Conservation (phyloP, 2,113 vertebrate species). For the Mirounga angustirostris region DNA sequence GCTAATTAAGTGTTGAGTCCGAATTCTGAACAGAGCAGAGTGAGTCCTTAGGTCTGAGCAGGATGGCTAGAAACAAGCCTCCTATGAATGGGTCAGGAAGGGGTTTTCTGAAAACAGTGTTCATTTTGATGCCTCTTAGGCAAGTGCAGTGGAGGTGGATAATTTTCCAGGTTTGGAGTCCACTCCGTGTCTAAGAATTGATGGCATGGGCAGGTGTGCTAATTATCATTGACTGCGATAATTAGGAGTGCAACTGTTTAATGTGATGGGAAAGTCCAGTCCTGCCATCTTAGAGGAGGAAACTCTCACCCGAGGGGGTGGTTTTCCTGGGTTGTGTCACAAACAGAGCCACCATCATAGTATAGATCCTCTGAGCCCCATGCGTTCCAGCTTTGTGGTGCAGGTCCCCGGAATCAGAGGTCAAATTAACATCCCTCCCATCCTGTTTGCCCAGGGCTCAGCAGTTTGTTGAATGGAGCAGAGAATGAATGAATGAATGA, state of each 20-base stretch:
- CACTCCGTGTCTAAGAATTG: neutral
- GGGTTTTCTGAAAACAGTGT: neutral
- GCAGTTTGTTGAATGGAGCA: neutral
- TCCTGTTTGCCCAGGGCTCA: neutral
- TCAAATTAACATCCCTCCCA: neutral
- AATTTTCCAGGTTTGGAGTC: neutral
- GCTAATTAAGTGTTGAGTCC: neutral
- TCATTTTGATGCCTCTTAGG: neutral
- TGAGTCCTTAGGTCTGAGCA: too few relatives aligned
- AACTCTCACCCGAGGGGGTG: too few relatives aligned
- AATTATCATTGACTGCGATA: neutral
- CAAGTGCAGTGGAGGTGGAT: neutral
- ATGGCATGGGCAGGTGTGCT: fast-evolving
- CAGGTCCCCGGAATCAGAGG: neutral
- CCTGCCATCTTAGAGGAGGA: neutral
- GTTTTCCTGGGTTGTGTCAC: neutral
- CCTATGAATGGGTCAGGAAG: neutral
- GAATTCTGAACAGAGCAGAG: neutral
- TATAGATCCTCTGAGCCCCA: neutral
- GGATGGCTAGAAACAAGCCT: too few relatives aligned
- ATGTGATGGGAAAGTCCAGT: neutral
- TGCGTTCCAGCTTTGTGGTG: neutral
- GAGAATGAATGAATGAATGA: neutral
- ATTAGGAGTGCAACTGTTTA: neutral
- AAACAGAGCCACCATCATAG: neutral